Conservation (phyloP, 2,888 invertebrate genomes). For the Metopia argyrocephala region DNA sequence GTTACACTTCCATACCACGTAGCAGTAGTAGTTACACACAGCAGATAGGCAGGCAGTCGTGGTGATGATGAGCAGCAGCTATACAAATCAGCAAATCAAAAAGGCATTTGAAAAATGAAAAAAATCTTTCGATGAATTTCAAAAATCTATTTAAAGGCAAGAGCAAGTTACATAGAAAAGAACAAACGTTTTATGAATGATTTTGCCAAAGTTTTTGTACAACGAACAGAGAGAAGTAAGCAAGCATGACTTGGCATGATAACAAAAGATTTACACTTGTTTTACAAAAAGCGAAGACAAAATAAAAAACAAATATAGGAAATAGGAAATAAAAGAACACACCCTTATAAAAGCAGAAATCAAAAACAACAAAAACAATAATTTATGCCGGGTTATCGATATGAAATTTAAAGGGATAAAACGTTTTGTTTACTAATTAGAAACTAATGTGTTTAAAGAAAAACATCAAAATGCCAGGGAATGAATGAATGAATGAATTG, state of each 20-base stretch:
- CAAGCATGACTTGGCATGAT: conserved; percentile 62
- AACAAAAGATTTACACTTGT: conserved; percentile 64
- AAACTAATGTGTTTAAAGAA: conserved; percentile 70
- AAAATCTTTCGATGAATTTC: conserved; percentile 43
- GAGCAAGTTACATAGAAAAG: conserved; percentile 10
- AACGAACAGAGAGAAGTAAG: not conserved
- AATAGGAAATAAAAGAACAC: not conserved
- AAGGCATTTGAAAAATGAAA: conserved; percentile 48
- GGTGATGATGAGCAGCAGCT: not conserved
- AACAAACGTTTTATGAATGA: conserved; percentile 45
- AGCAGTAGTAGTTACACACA: not conserved
- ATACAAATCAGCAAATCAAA: conserved; percentile 31
- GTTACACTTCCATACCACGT: conserved; percentile 44
- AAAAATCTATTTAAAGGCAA: conserved; percentile 7
- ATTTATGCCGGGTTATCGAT: conserved; percentile 8
- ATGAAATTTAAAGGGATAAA: conserved; percentile 52
- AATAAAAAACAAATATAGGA: conserved; percentile 12
- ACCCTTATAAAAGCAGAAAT: not conserved
- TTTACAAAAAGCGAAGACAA: conserved; percentile 4
- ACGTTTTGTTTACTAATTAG: conserved; percentile 71
- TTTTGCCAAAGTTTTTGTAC: conserved; percentile 36
- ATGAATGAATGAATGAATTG: conserved; percentile 21
- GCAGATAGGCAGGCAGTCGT: not conserved
- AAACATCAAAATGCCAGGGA: conserved; percentile 10
- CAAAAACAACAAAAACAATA: not conserved